Conservation (phyloP, 2,888 invertebrate species). For the Acronicta psi region DNA sequence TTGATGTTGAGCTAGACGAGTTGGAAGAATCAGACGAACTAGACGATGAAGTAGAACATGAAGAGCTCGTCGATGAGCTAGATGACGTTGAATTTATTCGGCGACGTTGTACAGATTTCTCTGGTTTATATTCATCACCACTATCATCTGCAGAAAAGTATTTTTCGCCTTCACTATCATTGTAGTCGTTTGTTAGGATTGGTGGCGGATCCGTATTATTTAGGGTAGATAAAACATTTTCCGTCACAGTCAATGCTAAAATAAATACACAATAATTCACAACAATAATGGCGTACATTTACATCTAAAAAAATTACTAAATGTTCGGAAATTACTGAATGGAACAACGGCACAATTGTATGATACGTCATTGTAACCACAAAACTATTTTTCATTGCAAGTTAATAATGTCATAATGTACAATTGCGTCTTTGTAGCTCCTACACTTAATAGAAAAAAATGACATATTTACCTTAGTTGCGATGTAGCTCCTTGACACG, state of each 20-base stretch:
- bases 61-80: slow-evolving; percentile 23
- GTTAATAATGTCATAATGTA: too few relatives aligned
- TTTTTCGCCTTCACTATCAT: slow-evolving; percentile 9
- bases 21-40: slow-evolving; percentile 13
- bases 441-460: not conserved
- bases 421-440: too few relatives aligned
- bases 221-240: not conserved
- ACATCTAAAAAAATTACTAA: too few relatives aligned
- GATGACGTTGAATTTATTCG: slow-evolving; percentile 13
- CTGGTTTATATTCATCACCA: slow-evolving; percentile 19
- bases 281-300: too few relatives aligned
- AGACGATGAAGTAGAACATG: slow-evolving; percentile 22
- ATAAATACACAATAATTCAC: too few relatives aligned
- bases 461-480: slow-evolving; percentile 16
- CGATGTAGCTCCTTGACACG: not conserved
- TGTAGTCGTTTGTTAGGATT: too few relatives aligned
- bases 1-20: slow-evolving; percentile 11
- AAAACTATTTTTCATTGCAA: slow-evolving; percentile 8
- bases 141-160: slow-evolving; percentile 20
- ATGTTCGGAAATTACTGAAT: too few relatives aligned
- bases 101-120: too few relatives aligned
- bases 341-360: too few relatives aligned
- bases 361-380: slow-evolving; percentile 4
- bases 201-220: slow-evolving; percentile 1
- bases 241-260: not conserved